Base-by-base conservation (phyloP, 2,113 vertebrate genomes). In the Cynoglossus semilaevis region DNA sequence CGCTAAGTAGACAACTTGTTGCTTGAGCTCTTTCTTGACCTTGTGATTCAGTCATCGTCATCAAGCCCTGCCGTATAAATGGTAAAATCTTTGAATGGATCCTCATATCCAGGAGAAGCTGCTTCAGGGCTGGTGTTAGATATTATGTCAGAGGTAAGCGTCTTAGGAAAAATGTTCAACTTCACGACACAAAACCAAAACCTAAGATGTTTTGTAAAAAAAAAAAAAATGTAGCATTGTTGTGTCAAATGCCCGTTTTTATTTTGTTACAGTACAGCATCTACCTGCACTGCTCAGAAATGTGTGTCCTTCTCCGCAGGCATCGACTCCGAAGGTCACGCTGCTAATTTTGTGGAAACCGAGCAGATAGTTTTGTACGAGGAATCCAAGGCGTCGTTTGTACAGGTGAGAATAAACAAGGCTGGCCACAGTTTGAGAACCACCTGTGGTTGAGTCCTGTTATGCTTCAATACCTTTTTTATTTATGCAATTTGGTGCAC, bases 61-160 rank as follows among this genome's bases (percentile, higher is more conserved):
- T 98, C 93, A 96, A 95, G 58, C 93, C 94, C 0, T 96, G 97
- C 72, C 93, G 92, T 34, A 90, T 99, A 65, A 99, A 98, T 37
- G 96, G 96, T 9, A 98, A 98, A 67, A 91, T 93, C 76, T 99
- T 99, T 72, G 95, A 99, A 66, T 99, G 97, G 97, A 92, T 97
- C 79, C 91, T 99, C 40, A 90, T 99, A 69, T 98, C 96, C n/a
- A 91, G 97, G 80, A 94, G 97, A 72, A 99, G 97, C 85, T 99
- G 97, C 75, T 99, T 98, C 89, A 87, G 97, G 48, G 95, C 97
- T 4, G 97, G 97, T 0, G 96, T 98, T 5, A 92, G 97, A 68
- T 99, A 99, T 81, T 99, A 97, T 9, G 95, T 99, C 1, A 88
- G 97, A 95, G 97, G 97, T 98, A 85, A 4, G 22, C 22, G 50